A percentile compares a stretch with the other conserved stretches of the same genome.
These are phyloP conservation scores for Stenoptilia bipunctidactyla DNA, from an alignment of 2,888 invertebrate genomes.

Conservation along the genomic window DNA sequence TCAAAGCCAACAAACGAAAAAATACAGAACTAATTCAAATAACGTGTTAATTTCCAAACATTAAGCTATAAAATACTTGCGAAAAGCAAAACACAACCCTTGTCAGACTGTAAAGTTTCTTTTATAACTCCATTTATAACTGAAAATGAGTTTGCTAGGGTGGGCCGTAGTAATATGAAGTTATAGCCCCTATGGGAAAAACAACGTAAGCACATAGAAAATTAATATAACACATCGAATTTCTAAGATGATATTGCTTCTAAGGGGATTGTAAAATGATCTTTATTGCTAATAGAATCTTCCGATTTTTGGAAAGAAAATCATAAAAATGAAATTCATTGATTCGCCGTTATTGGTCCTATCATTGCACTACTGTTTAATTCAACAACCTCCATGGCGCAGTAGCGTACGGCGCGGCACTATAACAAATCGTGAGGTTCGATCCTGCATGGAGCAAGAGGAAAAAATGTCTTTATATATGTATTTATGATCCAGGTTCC, in stretches of 20 bases:
- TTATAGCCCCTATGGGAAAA: constrained; percentile 27
- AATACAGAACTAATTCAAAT: constrained; percentile 1
- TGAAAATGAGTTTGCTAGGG: constrained; percentile 3
- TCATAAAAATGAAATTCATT: too few species aligned
- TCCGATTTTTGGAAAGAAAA: too few species aligned
- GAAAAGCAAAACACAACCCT: constrained; percentile 10
- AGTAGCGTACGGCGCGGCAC: too few species aligned
- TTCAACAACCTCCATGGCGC: too few species aligned
- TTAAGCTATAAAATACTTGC: constrained; percentile 7
- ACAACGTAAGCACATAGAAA: constrained; percentile 19
- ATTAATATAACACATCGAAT: constrained; percentile 1
- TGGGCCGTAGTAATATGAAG: constrained; percentile 17
- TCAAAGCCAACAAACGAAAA: too few species aligned
- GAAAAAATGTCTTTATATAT: too few species aligned
- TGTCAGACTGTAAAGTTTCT: constrained; percentile 16
- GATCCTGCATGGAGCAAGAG: too few species aligned
- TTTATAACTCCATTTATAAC: constrained; percentile 18
- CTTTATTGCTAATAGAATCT: neutral
- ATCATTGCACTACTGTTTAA: too few species aligned
- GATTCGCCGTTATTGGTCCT: too few species aligned
- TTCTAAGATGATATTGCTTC: constrained; percentile 3
- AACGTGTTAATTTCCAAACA: constrained; percentile 6
- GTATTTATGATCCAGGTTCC: too few species aligned
- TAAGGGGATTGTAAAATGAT: constrained; percentile 1
- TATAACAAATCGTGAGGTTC: too few species aligned